A percentile compares a stretch with the other conserved stretches of the same genome.
These are phyloP conservation scores for Anthonomus grandis DNA, from an alignment of 1,140 invertebrate species.

Conservation along the genomic window DNA sequence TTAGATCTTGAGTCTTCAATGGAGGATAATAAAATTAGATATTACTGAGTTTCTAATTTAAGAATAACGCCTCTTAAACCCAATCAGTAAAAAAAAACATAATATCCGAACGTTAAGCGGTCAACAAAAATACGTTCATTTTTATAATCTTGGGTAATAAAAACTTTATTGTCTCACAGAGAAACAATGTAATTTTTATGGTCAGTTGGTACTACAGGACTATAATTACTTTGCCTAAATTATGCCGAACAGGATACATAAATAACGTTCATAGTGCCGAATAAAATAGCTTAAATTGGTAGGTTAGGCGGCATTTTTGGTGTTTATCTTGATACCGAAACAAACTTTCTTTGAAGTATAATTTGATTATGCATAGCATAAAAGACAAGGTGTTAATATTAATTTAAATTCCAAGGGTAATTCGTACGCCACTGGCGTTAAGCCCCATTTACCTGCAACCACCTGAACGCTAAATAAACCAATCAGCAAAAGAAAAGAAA, in stretches of 20 bases:
- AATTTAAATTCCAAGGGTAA: too few relatives aligned
- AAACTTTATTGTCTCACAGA: background rate
- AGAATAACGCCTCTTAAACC: too few relatives aligned
- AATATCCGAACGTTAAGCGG: too few relatives aligned
- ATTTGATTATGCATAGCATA: too few relatives aligned
- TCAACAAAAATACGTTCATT: too few relatives aligned
- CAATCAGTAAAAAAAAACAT: too few relatives aligned
- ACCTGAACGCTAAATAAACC: slow-evolving; percentile 16
- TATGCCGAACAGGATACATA: slow-evolving; percentile 26
- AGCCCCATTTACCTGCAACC: background rate
- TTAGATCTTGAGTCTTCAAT: too few relatives aligned
- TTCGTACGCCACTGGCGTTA: background rate
- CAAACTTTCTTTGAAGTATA: too few relatives aligned
- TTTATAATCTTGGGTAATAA: too few relatives aligned
- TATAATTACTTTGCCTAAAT: slow-evolving; percentile 11
- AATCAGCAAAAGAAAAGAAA: too few relatives aligned
- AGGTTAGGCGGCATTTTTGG: slow-evolving; percentile 23
- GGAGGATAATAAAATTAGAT: too few relatives aligned
- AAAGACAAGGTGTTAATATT: background rate
- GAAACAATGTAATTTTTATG: slow-evolving; percentile 7
- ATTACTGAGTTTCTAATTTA: too few relatives aligned
- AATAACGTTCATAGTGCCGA: slow-evolving; percentile 25
- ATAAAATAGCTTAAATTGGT: slow-evolving; percentile 29
- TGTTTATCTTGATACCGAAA: slow-evolving; percentile 17
- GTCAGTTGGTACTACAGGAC: slow-evolving; percentile 1